phyloP scores from a whole-genome alignment of 2,888 invertebrate species.

The Parascotia fuliginaria region DNA sequence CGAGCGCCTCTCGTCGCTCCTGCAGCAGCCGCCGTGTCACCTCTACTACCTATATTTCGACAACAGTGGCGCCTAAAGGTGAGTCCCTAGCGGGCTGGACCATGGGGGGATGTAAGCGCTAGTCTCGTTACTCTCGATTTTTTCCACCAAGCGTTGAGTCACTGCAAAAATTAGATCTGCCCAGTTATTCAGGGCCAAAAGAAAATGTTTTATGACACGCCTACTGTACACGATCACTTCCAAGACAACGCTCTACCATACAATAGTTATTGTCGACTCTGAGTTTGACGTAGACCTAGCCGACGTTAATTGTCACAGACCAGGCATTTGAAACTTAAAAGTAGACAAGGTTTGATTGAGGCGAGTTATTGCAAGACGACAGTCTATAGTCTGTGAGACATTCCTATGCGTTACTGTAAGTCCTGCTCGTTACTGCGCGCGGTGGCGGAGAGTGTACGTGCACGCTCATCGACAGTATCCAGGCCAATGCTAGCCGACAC shows the following conservation, averaged over 20 bases:
- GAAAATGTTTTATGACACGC: constrained; percentile 72
- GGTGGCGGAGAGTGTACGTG: constrained; percentile 69
- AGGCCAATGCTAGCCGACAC: constrained; percentile 81
- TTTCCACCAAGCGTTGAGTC: constrained; percentile 62
- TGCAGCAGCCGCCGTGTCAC: constrained; percentile 42
- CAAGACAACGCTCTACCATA: constrained; percentile 60
- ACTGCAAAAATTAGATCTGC: constrained; percentile 64
- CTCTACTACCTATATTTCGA: constrained; percentile 54
- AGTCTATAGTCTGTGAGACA: constrained; percentile 32
- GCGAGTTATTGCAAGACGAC: constrained; percentile 39
- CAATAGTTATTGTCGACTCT: constrained; percentile 61
- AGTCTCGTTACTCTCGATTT: constrained; percentile 42
- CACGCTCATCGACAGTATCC: constrained; percentile 79
- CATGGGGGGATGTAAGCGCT: constrained; percentile 14
- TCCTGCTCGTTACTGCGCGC: constrained; percentile 33
- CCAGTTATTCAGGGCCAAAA: constrained; percentile 52
- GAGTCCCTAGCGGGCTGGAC: constrained; percentile 43
- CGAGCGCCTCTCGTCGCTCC: constrained; percentile 18
- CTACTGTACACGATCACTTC: constrained; percentile 62
- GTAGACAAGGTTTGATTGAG: constrained; percentile 31
- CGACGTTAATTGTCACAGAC: constrained; percentile 69
- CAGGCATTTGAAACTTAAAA: constrained; percentile 49
- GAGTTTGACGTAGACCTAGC: constrained; percentile 55
- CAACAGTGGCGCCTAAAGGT: constrained; percentile 56
- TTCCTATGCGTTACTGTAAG: constrained; percentile 41